These are phyloP conservation scores for Melolontha melolontha DNA, from an alignment of 2,888 invertebrate genomes.

Conservation along the genomic window DNA sequence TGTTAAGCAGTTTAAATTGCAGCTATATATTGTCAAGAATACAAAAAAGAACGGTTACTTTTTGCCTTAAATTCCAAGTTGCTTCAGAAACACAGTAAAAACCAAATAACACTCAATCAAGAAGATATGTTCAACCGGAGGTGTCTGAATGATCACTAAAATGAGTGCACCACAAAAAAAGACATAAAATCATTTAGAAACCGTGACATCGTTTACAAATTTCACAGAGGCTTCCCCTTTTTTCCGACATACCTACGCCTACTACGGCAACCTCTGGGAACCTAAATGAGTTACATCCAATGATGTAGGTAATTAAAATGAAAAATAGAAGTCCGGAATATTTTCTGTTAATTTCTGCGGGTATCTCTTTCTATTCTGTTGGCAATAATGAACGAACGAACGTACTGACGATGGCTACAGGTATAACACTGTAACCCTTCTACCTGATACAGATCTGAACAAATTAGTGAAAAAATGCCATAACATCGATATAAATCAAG, in stretches of 20 bases:
- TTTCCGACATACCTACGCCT: neutral
- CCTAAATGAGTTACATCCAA: constrained; percentile 9
- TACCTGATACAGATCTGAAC: constrained; percentile 26
- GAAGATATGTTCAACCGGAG: neutral
- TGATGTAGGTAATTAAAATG: constrained; percentile 14
- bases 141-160: neutral
- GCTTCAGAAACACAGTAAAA: neutral
- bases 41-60: too few relatives aligned
- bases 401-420: neutral
- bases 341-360: constrained; percentile 19
- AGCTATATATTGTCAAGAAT: too few relatives aligned
- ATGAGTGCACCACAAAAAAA: neutral
- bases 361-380: neutral
- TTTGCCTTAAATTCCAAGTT: too few relatives aligned
- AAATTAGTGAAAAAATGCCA: constrained; percentile 9
- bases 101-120: constrained; percentile 8
- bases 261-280: neutral
- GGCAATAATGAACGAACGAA: neutral
- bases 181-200: constrained; percentile 25
- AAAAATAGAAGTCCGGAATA: constrained; percentile 19
- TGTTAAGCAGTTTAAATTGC: too few relatives aligned
- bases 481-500: constrained; percentile 15
- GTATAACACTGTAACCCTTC: constrained; percentile 19
- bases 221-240: neutral
- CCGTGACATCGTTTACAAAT: constrained; percentile 23